phyloP scores from a whole-genome alignment of 2,888 invertebrate species.

The Ischnus inquisitorius region DNA sequence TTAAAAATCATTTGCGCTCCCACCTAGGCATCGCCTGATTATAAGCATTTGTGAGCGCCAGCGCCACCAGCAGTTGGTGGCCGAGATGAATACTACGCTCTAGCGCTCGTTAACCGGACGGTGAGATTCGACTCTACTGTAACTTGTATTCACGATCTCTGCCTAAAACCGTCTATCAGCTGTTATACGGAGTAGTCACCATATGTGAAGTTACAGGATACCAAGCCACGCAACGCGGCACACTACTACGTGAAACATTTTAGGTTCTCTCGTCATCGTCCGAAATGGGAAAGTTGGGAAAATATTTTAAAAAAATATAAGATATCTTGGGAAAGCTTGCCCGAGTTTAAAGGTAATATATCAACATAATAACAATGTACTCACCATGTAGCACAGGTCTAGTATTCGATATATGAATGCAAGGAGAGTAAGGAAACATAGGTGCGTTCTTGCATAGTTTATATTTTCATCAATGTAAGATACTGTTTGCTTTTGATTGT shows the following conservation, averaged over 20 bases:
- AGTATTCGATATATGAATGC: background rate
- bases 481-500: background rate
- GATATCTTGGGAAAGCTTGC: conserved; percentile 10
- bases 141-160: background rate
- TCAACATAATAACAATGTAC: background rate
- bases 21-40: too few relatives aligned
- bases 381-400: background rate
- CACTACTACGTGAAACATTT: background rate
- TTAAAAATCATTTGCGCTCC: too few relatives aligned
- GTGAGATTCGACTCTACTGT: background rate
- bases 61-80: background rate
- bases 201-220: background rate
- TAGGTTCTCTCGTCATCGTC: background rate
- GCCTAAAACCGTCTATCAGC: background rate
- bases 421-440: background rate
- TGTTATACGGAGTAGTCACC: background rate
- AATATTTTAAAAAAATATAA: conserved; percentile 45
- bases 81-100: background rate
- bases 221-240: background rate
- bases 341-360: conserved; percentile 45
- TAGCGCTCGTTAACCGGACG: background rate
- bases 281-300: conserved; percentile 33
- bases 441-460: background rate
- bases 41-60: background rate
- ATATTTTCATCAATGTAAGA: background rate